phyloP scores from a whole-genome alignment of 2,113 vertebrate species.

The Excalfactoria chinensis region DNA sequence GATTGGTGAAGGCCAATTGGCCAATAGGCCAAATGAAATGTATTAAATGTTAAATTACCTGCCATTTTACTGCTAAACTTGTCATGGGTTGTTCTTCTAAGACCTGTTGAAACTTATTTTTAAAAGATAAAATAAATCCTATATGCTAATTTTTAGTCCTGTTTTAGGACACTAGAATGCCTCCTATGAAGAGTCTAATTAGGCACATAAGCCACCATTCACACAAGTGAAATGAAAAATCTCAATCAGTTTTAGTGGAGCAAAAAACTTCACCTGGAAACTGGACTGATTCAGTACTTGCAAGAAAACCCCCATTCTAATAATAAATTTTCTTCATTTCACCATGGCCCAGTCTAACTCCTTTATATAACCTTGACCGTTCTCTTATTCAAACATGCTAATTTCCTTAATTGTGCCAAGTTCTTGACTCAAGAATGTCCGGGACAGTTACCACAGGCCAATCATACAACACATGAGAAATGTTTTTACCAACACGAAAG shows the following conservation, averaged over 20 bases:
- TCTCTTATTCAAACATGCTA: background rate
- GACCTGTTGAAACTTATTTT: background rate
- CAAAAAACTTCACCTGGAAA: background rate
- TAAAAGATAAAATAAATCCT: background rate
- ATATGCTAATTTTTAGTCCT: background rate
- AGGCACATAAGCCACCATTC: background rate
- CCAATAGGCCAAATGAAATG: background rate
- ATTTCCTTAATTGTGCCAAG: background rate
- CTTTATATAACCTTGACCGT: background rate
- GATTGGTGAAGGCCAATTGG: conserved; percentile 3
- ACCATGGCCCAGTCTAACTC: background rate
- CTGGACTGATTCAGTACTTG: background rate
- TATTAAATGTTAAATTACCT: conserved; percentile 36
- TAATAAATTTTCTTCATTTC: background rate
- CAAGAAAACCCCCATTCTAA: background rate
- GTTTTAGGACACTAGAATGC: background rate
- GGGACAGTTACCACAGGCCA: background rate
- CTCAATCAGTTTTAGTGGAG: background rate
- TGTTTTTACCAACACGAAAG: background rate
- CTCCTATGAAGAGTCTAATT: background rate
- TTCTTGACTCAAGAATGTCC: background rate
- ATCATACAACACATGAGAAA: background rate
- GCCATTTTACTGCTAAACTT: background rate
- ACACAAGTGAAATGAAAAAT: background rate
- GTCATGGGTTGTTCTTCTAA: background rate